These are phyloP conservation scores for Macropis europaea DNA, from an alignment of 2,888 invertebrate species.

Conservation along the genomic window DNA sequence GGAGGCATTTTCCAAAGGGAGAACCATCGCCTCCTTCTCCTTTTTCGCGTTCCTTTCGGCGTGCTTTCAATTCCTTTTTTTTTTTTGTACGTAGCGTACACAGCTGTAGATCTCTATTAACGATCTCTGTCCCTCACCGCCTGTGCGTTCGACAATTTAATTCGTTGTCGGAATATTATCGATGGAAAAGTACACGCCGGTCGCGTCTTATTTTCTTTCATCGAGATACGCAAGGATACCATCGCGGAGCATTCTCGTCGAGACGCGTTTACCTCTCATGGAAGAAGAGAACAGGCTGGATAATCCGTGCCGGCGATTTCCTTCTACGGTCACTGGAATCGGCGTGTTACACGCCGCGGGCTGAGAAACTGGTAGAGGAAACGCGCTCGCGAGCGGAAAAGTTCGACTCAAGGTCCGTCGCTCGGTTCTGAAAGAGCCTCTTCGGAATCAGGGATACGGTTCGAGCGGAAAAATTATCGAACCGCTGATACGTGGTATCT, in stretches of 20 bases:
- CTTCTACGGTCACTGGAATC: slow-evolving; percentile 44
- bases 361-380: slow-evolving; percentile 35
- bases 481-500: neutral
- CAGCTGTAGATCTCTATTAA: slow-evolving; percentile 23
- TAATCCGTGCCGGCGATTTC: slow-evolving; percentile 39
- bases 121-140: neutral
- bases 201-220: slow-evolving; percentile 11
- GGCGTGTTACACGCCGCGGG: slow-evolving; percentile 25
- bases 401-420: slow-evolving; percentile 28
- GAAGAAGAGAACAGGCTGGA: slow-evolving; percentile 23
- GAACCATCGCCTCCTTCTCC: neutral
- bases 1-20: too few relatives aligned
- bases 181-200: slow-evolving; percentile 47
- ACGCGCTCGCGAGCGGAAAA: slow-evolving; percentile 22
- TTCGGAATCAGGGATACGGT: neutral
- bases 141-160: slow-evolving; percentile 33
- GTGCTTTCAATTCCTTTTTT: neutral
- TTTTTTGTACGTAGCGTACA: neutral
- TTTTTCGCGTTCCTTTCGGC: too few relatives aligned
- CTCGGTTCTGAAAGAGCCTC: slow-evolving; percentile 13
- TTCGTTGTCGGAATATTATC: slow-evolving; percentile 38
- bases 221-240: slow-evolving; percentile 19
- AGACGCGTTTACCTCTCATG: slow-evolving; percentile 25
- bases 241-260: neutral
- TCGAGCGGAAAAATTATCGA: neutral